Conservation (phyloP, 2,113 vertebrate species). For the Entelurus aequoreus region DNA sequence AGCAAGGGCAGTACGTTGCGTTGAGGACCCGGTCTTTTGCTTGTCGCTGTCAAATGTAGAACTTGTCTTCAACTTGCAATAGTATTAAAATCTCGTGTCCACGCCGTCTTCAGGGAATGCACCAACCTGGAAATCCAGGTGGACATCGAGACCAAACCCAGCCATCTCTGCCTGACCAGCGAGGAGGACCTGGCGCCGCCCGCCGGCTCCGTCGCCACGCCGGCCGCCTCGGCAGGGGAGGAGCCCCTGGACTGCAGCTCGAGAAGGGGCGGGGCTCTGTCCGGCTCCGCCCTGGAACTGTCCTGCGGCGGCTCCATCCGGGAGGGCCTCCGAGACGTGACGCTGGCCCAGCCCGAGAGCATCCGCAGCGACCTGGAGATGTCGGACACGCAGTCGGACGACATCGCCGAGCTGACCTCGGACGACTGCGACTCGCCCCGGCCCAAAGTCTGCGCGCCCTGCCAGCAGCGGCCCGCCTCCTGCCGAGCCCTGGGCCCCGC, state of each 20-base stretch:
- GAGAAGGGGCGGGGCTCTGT: conserved; percentile 62
- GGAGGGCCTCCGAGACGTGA: conserved; percentile 83
- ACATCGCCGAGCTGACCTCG: conserved; percentile 91
- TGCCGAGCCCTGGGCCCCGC: conserved; percentile 62
- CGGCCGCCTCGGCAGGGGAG: conserved; percentile 53
- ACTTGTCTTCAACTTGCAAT: no score
- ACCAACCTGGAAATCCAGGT: conserved; percentile 99
- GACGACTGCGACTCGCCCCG: conserved; percentile 90
- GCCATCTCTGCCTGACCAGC: conserved; percentile 91
- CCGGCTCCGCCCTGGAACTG: conserved; percentile 55
- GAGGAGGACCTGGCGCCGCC: conserved; percentile 88
- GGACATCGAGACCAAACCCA: conserved; percentile 97
- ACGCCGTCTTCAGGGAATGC: conserved; percentile 77
- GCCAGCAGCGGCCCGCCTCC: conserved; percentile 40
- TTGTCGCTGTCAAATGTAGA: no score
- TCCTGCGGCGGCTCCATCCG: conserved; percentile 71
- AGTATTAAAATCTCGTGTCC: no score
- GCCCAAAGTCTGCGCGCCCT: conserved; percentile 55
- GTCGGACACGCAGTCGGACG: conserved; percentile 95
- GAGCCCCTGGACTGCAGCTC: conserved; percentile 79
- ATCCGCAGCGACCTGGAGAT: conserved; percentile 97
- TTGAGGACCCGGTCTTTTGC: no score
- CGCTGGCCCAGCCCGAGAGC: conserved; percentile 94
- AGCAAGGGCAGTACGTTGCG: no score
- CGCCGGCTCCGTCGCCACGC: conserved; percentile 59